Evolutionary conservation across 1,140 invertebrate species (phyloP), one percentile per base, ranked within the genome.

Genomic region (Anastrepha obliqua): DNA sequence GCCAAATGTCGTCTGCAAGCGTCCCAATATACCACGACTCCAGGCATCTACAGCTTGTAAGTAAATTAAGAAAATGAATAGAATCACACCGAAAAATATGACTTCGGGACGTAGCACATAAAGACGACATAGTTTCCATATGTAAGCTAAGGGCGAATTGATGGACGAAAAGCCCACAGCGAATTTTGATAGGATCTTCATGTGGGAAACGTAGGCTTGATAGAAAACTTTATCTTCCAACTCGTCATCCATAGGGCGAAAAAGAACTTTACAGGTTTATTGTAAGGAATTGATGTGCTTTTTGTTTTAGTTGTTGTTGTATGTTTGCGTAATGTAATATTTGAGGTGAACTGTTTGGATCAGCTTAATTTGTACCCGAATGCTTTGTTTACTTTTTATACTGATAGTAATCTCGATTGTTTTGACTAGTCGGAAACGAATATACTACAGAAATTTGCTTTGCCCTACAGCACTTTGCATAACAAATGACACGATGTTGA

Each of bases 221-320:
- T 97, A 97, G 89, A 97, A 94, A 90, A 97, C 95, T 95, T 95
- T 96, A 91, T 97, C 97, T 94, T 98, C 97, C 91, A 97, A 94
- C 94, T 97, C 96, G 95, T 98, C 97, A 95, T 98, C 97, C 97
- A 98, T 98, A 58, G 86, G 65, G 39, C 39, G 87, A 39, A 85
- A 87, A 55, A 29, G 17, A 55, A 55, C 7, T 81, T 81, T 47
- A 55, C 74, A 55, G 11, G 11, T 55, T 51, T 20, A 81, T 55
- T 81, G 13, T n/a, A n/a, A 62, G n/a, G 13, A 17, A 20, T 74
- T 17, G 11, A 44, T 74, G 6, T 74, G 6, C 17, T 47, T 47
- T 51, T 9, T 58, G 13, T 51, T 55, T 3, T 29, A 9, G 11
- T 51, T 20, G 55, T 20, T 20, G 2, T 55, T 74, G 65, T 74